Base-by-base conservation (phyloP, 2,797 vertebrate species). In the Decapterus maruadsi region DNA sequence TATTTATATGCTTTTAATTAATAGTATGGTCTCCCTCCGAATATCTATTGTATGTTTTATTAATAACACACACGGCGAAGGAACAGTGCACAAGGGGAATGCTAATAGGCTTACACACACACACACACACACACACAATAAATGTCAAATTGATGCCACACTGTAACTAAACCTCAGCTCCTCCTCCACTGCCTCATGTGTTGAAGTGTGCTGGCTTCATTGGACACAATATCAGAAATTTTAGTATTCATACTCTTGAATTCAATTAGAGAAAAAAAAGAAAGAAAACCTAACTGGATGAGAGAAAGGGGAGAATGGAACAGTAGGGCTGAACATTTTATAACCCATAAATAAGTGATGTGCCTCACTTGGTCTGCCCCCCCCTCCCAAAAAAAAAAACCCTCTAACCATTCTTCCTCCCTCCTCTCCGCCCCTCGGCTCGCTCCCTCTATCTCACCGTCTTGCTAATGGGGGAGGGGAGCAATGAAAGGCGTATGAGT, bases 341-440 rank as follows among this genome's bases (percentile, higher is more conserved):
- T 74, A 82, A 83, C 60, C 82, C 76, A 94, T 94, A 90, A 94
- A 94, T 94, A 92, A 94, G 89, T 89, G 86, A 94, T 93, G 87
- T 77, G 74, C 77, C 80, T 80, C 83, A 84, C 78, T 73, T 82
- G 61, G 75, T 69, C 34, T 63, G 46, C n/a, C 29, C 50, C 53
- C 38, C 58, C 13, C 67, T 17, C 29, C 38, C 20, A 34, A 6
- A 38, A 40, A 40, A 46, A 46, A 20, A 46, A 14, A 36, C 31
- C 34, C 31, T 12, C 45, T 20, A 16, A 43, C 20, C 48, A 17
- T 56, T 45, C 60, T 42, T 51, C 74, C 70, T 80, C 74, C 83
- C 74, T 79, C 61, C 48, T 58, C 72, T 84, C 86, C 68, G 45
- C 70, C 82, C 70, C 80, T 61, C 40, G 5, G 51, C 85, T 80